These are phyloP conservation scores for Epinephelus lanceolatus DNA, from an alignment of 2,113 vertebrate genomes.

Conservation along the genomic window DNA sequence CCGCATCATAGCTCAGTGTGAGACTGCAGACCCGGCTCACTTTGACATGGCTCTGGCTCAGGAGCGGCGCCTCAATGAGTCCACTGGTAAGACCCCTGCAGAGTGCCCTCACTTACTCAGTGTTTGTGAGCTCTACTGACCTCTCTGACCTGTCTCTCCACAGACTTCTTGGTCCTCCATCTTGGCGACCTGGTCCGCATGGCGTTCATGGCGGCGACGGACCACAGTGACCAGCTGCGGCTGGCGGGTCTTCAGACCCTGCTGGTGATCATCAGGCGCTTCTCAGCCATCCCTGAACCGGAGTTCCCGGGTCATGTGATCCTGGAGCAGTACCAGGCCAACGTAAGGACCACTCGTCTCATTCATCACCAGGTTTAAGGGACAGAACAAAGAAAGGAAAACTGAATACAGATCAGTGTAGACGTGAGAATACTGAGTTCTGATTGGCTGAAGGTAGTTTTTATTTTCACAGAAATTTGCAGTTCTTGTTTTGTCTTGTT, in stretches of 20 bases:
- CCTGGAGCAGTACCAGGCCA: constrained; percentile 97
- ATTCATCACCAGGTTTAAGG: no score
- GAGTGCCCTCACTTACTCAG: no score
- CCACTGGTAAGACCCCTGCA: constrained; percentile 83
- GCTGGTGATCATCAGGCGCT: constrained; percentile 89
- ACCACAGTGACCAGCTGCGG: constrained; percentile 92
- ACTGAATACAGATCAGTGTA: no score
- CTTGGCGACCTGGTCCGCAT: constrained; percentile 94
- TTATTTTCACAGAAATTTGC: no score
- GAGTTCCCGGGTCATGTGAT: constrained; percentile 97
- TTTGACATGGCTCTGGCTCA: constrained; percentile 92
- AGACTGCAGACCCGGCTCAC: constrained; percentile 85
- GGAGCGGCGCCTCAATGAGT: constrained; percentile 88
- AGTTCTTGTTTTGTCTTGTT: no score
- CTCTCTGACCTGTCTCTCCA: background rate
- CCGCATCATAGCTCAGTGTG: constrained; percentile 90
- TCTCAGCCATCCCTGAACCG: constrained; percentile 90
- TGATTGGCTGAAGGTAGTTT: no score
- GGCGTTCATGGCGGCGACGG: constrained; percentile 98
- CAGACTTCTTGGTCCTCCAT: constrained; percentile 94
- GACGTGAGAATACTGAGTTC: no score
- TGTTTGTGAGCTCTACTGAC: background rate
- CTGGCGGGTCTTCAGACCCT: constrained; percentile 91
- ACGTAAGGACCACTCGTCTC: constrained; percentile 80
- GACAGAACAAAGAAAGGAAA: no score